Evolutionary conservation across 2,113 vertebrate species (phyloP).

Genomic region (Stomatorhinus ivindoensis): DNA sequence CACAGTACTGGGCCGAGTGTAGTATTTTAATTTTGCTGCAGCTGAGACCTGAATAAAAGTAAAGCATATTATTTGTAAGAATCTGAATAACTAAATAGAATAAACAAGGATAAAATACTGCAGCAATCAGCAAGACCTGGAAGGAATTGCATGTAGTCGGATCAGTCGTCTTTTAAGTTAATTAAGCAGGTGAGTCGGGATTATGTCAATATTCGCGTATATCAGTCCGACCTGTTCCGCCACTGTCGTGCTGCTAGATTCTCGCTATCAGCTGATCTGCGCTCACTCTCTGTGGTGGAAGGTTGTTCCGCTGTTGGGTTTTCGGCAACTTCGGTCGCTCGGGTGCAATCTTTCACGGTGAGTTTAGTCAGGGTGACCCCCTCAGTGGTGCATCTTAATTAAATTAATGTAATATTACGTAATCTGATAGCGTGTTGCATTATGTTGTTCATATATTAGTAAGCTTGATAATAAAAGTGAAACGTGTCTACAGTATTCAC

Average conservation of each 20-base stretch:
- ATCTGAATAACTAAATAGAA: not conserved
- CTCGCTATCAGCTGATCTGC: slow-evolving; percentile 40
- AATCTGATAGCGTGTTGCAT: not conserved
- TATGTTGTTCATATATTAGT: not conserved
- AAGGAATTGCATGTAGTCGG: not conserved
- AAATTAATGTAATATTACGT: not conserved
- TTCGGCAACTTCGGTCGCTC: not conserved
- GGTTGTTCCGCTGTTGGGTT: not conserved
- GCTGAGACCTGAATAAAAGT: not conserved
- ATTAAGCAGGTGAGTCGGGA: not conserved
- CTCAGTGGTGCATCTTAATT: not conserved
- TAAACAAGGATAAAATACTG: not conserved
- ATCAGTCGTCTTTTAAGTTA: not conserved
- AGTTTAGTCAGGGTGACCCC: not conserved
- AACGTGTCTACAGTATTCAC: not conserved
- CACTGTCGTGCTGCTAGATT: slow-evolving; percentile 19
- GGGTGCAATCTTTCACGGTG: not conserved
- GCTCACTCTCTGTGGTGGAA: not conserved
- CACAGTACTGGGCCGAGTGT: not conserved
- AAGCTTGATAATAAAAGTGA: not conserved
- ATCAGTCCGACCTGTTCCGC: slow-evolving; percentile 47
- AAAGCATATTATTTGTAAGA: not conserved
- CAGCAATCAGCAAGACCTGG: not conserved
- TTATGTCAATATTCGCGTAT: not conserved
- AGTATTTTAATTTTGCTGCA: not conserved